These are phyloP conservation scores for Clarias batrachus DNA, from an alignment of 2,113 vertebrate genomes.

Conservation along the genomic window DNA sequence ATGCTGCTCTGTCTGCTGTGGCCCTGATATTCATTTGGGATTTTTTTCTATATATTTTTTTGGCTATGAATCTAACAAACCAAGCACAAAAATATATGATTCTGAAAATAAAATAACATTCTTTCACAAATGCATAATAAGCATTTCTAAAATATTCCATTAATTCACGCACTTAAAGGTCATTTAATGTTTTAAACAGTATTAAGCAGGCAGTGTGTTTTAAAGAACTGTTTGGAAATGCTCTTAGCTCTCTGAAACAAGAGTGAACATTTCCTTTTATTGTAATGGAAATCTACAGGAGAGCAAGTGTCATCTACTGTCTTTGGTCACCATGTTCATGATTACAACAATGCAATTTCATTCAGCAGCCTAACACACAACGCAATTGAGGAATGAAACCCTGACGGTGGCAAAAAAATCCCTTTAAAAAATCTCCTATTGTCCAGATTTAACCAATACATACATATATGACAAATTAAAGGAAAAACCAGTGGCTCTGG, in stretches of 20 bases:
- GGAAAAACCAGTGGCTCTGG: neutral
- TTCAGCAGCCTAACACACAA: neutral
- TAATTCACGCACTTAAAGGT: neutral
- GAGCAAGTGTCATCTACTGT: neutral
- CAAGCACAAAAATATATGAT: neutral
- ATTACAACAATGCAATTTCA: neutral
- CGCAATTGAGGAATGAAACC: neutral
- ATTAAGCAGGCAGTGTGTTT: neutral
- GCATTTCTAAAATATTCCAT: neutral
- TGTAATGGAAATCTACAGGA: neutral
- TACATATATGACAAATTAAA: neutral
- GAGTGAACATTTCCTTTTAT: neutral
- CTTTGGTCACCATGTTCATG: constrained; percentile 36
- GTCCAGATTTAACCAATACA: neutral
- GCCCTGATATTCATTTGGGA: neutral
- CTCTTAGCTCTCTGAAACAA: constrained; percentile 12
- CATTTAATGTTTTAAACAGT: neutral
- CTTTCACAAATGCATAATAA: neutral
- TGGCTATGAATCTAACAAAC: neutral
- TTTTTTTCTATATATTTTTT: neutral
- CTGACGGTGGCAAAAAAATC: neutral
- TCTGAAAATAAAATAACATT: neutral
- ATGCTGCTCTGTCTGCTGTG: neutral
- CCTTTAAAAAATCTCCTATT: neutral
- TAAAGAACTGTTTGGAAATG: neutral